These are phyloP conservation scores for Anisognathus igniventris DNA, from an alignment of 2,797 vertebrate species.

Conservation along the genomic window DNA sequence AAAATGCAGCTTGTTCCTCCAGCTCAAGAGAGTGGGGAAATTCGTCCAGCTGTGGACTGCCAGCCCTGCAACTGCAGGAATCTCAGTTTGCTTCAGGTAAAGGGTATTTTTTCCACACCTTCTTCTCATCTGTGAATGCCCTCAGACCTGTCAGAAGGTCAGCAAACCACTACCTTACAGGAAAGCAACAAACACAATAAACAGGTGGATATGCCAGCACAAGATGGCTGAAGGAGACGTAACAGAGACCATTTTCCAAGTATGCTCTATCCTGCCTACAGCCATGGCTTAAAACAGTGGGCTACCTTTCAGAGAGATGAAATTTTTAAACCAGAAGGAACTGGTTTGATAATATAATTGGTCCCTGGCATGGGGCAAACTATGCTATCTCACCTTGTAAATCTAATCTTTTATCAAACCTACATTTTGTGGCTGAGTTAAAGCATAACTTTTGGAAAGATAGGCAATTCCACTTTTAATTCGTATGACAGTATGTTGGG, in stretches of 20 bases:
- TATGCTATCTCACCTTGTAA: not conserved
- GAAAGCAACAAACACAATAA: not conserved
- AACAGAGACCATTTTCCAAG: not conserved
- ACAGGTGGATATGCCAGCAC: not conserved
- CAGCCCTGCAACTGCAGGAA: not conserved
- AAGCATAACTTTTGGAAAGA: not conserved
- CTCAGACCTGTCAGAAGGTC: not conserved
- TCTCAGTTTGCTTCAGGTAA: not conserved
- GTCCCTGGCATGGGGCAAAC: not conserved
- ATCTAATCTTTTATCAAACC: constrained; percentile 31
- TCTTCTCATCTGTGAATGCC: not conserved
- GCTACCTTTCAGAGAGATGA: not conserved
- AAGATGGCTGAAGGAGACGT: not conserved
- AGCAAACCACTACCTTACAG: not conserved
- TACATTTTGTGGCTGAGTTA: not conserved
- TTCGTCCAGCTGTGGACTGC: not conserved
- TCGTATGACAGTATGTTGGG: fast-evolving
- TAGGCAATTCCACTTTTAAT: not conserved
- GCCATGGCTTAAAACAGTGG: not conserved
- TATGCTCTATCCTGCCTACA: not conserved
- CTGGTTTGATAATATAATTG: not conserved
- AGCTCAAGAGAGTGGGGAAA: not conserved
- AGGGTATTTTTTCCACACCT: not conserved
- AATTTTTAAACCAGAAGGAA: not conserved
- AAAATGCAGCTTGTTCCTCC: fast-evolving